A percentile compares a stretch with the other conserved stretches of the same genome.
Conservation (phyloP, 2,113 vertebrate genomes). For the Dendrocopos noguchii region DNA sequence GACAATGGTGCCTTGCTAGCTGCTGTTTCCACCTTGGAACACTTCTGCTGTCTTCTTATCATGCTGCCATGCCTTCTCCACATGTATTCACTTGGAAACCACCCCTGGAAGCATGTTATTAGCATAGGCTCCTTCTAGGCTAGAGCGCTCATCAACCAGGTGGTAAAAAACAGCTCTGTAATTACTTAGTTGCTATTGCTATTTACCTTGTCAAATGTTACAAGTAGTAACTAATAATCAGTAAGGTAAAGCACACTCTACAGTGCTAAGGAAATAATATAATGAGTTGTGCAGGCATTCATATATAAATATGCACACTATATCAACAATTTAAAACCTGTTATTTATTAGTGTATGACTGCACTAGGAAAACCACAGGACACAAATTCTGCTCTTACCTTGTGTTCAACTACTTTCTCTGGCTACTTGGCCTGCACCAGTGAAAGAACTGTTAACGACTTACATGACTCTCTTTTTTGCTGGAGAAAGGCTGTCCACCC, state of each 20-base stretch:
- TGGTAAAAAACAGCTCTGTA: not conserved
- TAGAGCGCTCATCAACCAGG: not conserved
- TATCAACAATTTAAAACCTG: not conserved
- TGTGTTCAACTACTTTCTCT: not conserved
- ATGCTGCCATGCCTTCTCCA: not conserved
- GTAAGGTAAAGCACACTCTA: not conserved
- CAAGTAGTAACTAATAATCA: not conserved
- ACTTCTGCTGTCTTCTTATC: not conserved
- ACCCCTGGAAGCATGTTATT: not conserved
- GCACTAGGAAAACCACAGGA: not conserved
- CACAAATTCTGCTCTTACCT: not conserved
- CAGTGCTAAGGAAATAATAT: not conserved
- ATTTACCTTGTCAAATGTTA: not conserved
- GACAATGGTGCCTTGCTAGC: not conserved
- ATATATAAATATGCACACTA: not conserved
- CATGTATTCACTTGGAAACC: not conserved
- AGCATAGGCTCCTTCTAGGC: not conserved
- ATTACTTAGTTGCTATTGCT: not conserved
- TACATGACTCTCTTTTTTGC: conserved; percentile 80
- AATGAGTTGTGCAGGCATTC: not conserved
- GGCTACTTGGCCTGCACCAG: not conserved
- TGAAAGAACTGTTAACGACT: conserved; percentile 57
- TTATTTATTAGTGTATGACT: not conserved
- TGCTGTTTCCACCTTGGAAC: not conserved
- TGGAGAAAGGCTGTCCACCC: conserved; percentile 82